Conservation (phyloP, 2,113 vertebrate species). For the Thermophis baileyi region DNA sequence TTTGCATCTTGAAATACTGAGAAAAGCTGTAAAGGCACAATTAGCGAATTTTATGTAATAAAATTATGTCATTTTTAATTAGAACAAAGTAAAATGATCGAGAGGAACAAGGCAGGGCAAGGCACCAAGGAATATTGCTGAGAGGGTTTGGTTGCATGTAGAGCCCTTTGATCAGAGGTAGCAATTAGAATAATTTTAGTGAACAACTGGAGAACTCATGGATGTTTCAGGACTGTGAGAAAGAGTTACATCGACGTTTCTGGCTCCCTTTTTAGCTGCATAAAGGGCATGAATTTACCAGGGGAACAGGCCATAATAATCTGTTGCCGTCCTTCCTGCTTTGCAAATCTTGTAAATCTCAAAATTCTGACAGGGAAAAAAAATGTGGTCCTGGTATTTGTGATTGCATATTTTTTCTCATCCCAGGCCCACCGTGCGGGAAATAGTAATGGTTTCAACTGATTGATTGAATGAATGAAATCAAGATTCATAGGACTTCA, state of each 20-base stretch:
- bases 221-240: not conserved
- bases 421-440: not conserved
- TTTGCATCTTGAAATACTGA: not conserved
- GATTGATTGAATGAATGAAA: not conserved
- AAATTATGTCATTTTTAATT: not conserved
- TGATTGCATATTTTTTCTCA: not conserved
- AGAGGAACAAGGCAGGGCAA: not conserved
- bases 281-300: not conserved
- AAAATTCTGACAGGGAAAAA: not conserved
- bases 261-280: not conserved
- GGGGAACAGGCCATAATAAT: not conserved
- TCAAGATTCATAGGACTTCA: not conserved
- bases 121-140: not conserved
- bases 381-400: not conserved
- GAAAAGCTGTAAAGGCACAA: not conserved
- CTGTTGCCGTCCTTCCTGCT: not conserved
- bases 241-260: not conserved
- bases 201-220: not conserved
- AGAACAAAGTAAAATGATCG: not conserved
- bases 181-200: accelerated
- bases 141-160: not conserved
- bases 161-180: not conserved
- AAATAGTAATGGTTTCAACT: not conserved
- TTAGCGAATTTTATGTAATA: constrained; percentile 3
- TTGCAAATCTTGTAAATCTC: not conserved